Evolutionary conservation across 2,113 vertebrate genomes (phyloP).

Genomic region (Isurus oxyrinchus): DNA sequence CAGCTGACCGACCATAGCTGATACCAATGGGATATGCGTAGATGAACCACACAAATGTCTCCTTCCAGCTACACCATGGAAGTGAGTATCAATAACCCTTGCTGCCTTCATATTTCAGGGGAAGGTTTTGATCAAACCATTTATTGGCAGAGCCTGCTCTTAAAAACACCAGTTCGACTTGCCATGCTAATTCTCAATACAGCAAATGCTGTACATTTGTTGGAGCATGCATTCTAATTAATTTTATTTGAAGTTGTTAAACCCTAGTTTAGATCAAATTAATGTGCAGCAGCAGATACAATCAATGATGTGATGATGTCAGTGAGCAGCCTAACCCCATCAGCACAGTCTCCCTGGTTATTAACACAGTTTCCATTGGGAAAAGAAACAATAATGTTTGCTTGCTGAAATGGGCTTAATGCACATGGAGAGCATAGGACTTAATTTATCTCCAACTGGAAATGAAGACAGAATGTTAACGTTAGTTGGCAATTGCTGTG

Average conservation of each 20-base stretch:
- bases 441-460: neutral
- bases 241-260: neutral
- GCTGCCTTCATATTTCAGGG: neutral
- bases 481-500: neutral
- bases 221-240: neutral
- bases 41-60: too few relatives aligned
- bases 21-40: neutral
- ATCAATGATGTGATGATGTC: neutral
- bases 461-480: neutral
- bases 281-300: neutral
- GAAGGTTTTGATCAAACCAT: neutral
- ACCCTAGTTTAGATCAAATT: neutral
- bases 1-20: neutral
- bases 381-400: neutral
- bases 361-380: neutral
- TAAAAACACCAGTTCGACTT: neutral
- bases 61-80: neutral
- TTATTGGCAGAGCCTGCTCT: neutral
- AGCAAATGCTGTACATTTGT: neutral
- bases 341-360: neutral
- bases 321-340: neutral
- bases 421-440: neutral
- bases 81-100: neutral
- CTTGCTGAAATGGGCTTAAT: neutral
- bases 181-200: neutral